Evolutionary conservation across 2,888 invertebrate genomes (phyloP).

Genomic region (Macrophya annulata): DNA sequence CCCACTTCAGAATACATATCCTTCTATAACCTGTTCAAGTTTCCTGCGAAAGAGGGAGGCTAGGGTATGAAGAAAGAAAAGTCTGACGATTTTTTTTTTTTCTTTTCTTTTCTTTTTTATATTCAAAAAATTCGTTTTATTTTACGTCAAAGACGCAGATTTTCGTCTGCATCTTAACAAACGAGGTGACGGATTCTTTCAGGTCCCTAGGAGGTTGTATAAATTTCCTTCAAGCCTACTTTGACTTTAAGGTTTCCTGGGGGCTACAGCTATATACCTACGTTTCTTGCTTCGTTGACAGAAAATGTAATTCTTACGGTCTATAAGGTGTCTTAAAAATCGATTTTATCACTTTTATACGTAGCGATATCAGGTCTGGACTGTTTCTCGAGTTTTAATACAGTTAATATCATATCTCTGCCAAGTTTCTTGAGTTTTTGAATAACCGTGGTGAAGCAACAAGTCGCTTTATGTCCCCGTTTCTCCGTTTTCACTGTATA

Average conservation of each 20-base stretch:
- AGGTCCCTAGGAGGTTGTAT: constrained; percentile 6
- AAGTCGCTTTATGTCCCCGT: background rate
- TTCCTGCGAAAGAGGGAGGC: background rate
- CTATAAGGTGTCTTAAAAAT: constrained; percentile 21
- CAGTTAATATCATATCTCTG: constrained; percentile 8
- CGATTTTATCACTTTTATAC: background rate
- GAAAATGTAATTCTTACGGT: constrained; percentile 28
- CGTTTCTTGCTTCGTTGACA: constrained; percentile 26
- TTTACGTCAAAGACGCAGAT: background rate
- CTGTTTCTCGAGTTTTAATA: background rate
- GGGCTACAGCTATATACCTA: background rate
- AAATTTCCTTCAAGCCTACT: constrained; percentile 49
- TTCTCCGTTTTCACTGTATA: background rate
- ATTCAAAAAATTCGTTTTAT: background rate
- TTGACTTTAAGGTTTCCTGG: constrained; percentile 49
- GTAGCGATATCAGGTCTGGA: background rate
- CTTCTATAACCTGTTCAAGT: background rate
- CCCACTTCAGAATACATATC: constrained; percentile 18
- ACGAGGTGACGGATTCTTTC: background rate
- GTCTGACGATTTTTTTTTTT: background rate
- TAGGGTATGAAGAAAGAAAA: background rate
- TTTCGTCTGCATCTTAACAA: background rate
- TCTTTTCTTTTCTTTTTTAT: background rate
- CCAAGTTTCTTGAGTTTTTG: background rate
- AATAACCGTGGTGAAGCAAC: background rate